phyloP scores from a whole-genome alignment of 2,888 invertebrate genomes.

The Euclidia mi region DNA sequence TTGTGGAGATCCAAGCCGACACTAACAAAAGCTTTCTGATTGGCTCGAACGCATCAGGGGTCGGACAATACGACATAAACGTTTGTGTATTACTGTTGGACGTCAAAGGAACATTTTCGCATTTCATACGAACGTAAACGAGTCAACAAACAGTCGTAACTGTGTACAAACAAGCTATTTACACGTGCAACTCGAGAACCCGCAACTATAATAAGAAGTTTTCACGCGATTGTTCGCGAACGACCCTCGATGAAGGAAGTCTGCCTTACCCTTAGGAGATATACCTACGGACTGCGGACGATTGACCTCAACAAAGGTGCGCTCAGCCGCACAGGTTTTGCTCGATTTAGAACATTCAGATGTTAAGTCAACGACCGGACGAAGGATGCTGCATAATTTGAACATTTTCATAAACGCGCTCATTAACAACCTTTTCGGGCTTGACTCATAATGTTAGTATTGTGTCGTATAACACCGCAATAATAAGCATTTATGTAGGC shows the following conservation, averaged over 20 bases:
- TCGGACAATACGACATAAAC: constrained; percentile 84
- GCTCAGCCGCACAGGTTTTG: constrained; percentile 47
- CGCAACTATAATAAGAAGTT: constrained; percentile 57
- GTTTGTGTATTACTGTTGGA: constrained; percentile 72
- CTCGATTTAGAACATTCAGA: constrained; percentile 67
- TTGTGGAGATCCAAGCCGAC: constrained; percentile 67
- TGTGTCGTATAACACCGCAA: constrained; percentile 56
- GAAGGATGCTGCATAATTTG: constrained; percentile 70
- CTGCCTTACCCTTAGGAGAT: constrained; percentile 42
- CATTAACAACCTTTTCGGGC: constrained; percentile 75
- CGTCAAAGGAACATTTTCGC: constrained; percentile 76
- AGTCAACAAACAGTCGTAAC: constrained; percentile 81
- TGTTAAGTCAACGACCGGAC: constrained; percentile 69
- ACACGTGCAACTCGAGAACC: constrained; percentile 52
- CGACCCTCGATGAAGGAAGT: constrained; percentile 38
- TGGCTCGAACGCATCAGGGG: constrained; percentile 68
- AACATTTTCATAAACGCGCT: constrained; percentile 74
- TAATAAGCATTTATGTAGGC: constrained; percentile 49
- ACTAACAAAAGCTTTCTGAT: constrained; percentile 68
- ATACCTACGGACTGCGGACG: constrained; percentile 41
- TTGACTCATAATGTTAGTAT: constrained; percentile 70
- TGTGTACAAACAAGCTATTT: constrained; percentile 67
- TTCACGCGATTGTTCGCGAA: constrained; percentile 60
- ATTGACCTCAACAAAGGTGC: constrained; percentile 45
- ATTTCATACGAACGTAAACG: constrained; percentile 68